A percentile compares a stretch with the other conserved stretches of the same genome.
Evolutionary conservation across 2,797 vertebrate genomes (phyloP).

Genomic region (Tokudaia tokunoshimensis): DNA sequence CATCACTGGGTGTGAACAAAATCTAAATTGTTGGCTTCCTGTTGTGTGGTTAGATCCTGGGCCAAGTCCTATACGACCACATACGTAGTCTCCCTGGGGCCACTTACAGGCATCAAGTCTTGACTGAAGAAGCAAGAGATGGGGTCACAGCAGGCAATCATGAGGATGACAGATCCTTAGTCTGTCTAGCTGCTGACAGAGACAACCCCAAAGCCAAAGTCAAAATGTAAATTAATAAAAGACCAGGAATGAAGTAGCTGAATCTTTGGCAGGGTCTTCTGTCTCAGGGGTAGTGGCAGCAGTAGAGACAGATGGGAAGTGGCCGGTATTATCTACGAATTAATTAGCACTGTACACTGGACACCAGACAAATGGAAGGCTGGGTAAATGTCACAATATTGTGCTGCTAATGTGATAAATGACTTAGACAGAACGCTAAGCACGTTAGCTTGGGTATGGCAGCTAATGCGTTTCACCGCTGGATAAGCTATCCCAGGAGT

Average conservation of each 20-base stretch:
- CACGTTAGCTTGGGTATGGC: rapidly evolving
- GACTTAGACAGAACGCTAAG: not conserved
- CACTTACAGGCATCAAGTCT: rapidly evolving
- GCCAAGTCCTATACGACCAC: not conserved
- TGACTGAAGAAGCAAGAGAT: not conserved
- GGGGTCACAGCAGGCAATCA: not conserved
- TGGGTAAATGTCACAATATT: not conserved
- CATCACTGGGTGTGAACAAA: not conserved
- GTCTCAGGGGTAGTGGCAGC: not conserved
- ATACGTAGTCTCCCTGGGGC: not conserved
- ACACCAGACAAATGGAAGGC: conserved; percentile 26
- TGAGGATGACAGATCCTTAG: too few species aligned
- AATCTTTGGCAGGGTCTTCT: not conserved
- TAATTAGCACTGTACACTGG: conserved; percentile 36
- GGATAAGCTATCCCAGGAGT: not conserved
- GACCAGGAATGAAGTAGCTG: not conserved
- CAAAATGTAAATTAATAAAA: not conserved
- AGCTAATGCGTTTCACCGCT: not conserved
- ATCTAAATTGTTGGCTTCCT: not conserved
- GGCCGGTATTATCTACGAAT: conserved; percentile 15
- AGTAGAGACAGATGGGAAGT: conserved; percentile 42
- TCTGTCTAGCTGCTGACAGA: not conserved
- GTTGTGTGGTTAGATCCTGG: not conserved
- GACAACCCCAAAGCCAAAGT: too few species aligned
- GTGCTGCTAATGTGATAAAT: conserved; percentile 27